A percentile compares a stretch with the other conserved stretches of the same genome.
These are phyloP conservation scores for Ictalurus punctatus DNA, from an alignment of 2,113 vertebrate species.

Conservation along the genomic window DNA sequence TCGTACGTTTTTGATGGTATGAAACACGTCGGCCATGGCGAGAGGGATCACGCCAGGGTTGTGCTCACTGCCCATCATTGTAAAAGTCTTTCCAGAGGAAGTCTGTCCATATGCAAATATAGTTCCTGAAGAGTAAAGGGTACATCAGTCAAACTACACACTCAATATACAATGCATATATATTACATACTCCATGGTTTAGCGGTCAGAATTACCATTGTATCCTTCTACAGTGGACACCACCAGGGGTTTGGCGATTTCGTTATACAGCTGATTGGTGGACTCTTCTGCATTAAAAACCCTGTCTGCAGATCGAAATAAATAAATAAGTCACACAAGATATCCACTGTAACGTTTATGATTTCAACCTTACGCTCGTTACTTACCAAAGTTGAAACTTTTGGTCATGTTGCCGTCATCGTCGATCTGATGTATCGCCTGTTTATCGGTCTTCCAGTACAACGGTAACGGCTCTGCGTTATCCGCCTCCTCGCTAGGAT, in stretches of 20 bases:
- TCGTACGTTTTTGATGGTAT: slow-evolving; percentile 84
- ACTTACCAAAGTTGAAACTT: slow-evolving; percentile 86
- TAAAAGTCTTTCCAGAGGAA: slow-evolving; percentile 94
- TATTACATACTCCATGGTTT: not conserved
- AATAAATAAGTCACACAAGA: not conserved
- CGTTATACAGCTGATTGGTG: slow-evolving; percentile 84
- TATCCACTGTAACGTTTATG: not conserved
- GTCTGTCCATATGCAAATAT: slow-evolving; percentile 98
- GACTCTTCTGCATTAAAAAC: slow-evolving; percentile 84
- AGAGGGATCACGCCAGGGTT: slow-evolving; percentile 84
- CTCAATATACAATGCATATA: not conserved
- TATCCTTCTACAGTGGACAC: slow-evolving; percentile 89
- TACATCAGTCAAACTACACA: not conserved
- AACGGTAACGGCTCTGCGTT: slow-evolving; percentile 66
- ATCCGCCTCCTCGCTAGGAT: slow-evolving; percentile 72
- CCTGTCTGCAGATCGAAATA: slow-evolving; percentile 69
- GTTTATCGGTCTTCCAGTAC: slow-evolving; percentile 81
- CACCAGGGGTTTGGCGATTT: slow-evolving; percentile 88
- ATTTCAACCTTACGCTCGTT: not conserved
- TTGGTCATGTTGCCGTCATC: slow-evolving; percentile 80
- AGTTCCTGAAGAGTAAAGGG: slow-evolving; percentile 76
- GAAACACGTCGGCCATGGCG: slow-evolving; percentile 89
- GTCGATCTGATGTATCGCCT: slow-evolving; percentile 79
- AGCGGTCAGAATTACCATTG: slow-evolving; percentile 78
- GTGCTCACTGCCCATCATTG: slow-evolving; percentile 87